phyloP scores from a whole-genome alignment of 2,888 invertebrate species.

The Leistus spinibarbis region DNA sequence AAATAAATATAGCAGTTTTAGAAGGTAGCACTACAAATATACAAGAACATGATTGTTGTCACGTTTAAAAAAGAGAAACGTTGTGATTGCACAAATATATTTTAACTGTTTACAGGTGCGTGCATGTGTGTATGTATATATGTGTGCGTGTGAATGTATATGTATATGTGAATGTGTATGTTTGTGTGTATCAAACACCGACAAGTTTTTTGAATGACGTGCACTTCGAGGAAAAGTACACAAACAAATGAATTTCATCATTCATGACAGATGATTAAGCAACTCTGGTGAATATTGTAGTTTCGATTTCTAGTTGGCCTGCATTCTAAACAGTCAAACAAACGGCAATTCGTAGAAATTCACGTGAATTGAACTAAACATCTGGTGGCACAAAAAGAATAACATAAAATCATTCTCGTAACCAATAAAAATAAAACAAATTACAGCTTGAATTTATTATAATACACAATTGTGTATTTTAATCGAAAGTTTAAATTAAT shows the following conservation, averaged over 20 bases:
- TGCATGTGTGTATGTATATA: background rate
- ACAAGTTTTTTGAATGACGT: background rate
- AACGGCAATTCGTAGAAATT: background rate
- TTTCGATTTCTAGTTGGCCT: background rate
- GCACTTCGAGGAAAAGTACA: background rate
- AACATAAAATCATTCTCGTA: background rate
- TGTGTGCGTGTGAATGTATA: background rate
- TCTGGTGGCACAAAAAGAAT: background rate
- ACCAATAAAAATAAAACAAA: background rate
- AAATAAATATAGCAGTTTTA: too few species aligned
- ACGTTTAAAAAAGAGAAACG: background rate
- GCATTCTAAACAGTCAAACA: background rate
- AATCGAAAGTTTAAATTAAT: too few species aligned
- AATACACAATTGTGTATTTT: too few species aligned
- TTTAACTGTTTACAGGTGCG: background rate
- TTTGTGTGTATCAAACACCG: background rate
- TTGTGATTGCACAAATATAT: background rate
- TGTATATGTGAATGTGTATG: background rate
- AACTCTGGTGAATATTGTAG: background rate
- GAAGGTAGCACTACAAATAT: background rate
- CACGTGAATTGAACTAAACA: background rate
- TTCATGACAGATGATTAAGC: background rate
- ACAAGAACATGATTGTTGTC: background rate
- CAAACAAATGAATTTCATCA: background rate
- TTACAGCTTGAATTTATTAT: too few species aligned